phyloP scores from a whole-genome alignment of 2,113 vertebrate genomes.

The Romanogobio albipinnatus region DNA sequence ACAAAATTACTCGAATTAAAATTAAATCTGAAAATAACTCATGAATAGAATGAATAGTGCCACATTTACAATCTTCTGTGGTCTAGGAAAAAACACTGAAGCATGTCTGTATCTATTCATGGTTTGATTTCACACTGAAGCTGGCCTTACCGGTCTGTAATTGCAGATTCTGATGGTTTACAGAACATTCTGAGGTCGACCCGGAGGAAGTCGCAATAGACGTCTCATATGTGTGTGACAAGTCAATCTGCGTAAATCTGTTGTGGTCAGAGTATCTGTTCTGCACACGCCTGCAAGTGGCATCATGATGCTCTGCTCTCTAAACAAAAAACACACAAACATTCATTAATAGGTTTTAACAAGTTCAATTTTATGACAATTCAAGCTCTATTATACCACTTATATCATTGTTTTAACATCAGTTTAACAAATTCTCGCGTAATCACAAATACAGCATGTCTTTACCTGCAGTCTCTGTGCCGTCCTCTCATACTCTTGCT shows the following conservation, averaged over 20 bases:
- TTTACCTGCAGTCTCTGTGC: conserved; percentile 69
- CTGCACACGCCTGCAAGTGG: conserved; percentile 60
- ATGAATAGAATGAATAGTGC: background rate
- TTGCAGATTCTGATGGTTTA: background rate
- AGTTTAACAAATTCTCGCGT: background rate
- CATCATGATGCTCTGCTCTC: conserved; percentile 71
- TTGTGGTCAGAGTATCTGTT: conserved; percentile 60
- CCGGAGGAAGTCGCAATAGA: background rate
- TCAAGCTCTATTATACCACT: background rate
- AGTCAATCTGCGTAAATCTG: conserved; percentile 39
- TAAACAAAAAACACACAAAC: conserved; percentile 46
- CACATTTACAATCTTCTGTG: background rate
- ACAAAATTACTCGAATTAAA: too few species aligned
- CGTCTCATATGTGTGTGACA: background rate
- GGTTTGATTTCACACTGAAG: background rate
- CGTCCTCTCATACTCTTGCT: conserved; percentile 71
- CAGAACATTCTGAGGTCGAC: background rate
- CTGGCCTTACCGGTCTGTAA: conserved; percentile 20
- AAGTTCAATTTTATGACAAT: background rate
- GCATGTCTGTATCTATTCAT: background rate
- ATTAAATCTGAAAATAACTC: background rate
- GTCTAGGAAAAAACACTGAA: background rate
- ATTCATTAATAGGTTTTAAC: background rate
- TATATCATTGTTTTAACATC: background rate
- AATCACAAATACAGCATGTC: background rate